These are phyloP conservation scores for Holothuria leucospilota DNA, from an alignment of 53 echinoderm and acorn worm genomes.

Conservation along the genomic window DNA sequence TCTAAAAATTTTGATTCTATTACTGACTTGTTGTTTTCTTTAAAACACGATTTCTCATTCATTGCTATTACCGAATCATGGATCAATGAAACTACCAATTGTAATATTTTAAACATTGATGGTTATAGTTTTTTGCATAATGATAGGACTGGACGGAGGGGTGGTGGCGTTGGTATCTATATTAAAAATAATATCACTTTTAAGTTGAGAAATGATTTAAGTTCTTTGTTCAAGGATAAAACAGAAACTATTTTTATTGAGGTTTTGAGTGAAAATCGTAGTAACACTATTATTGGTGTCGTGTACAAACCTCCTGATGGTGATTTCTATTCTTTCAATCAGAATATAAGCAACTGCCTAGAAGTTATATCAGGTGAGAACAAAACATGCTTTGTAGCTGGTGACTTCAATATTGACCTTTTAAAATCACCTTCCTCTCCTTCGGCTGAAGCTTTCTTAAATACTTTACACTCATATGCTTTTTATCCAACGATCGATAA, in stretches of 20 bases:
- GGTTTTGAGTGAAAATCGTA: constrained; percentile 3
- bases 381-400: neutral
- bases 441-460: neutral
- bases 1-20: neutral
- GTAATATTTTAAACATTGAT: constrained; percentile 25
- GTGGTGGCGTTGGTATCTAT: constrained; percentile 15
- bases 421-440: constrained; percentile 11
- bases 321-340: neutral
- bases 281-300: neutral
- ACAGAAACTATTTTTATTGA: constrained; percentile 4
- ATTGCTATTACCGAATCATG: constrained; percentile 4
- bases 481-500: neutral
- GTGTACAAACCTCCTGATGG: constrained; percentile 10
- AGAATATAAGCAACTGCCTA: neutral
- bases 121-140: constrained; percentile 10
- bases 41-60: neutral
- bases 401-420: constrained; percentile 9
- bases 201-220: neutral
- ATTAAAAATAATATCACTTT: neutral
- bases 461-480: neutral
- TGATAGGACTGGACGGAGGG: neutral
- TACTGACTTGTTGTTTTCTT: no score
- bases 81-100: constrained; percentile 15
- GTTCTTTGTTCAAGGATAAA: neutral
- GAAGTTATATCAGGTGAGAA: no score